Evolutionary conservation across 2,113 vertebrate genomes (phyloP).

Genomic region (Rhegmatorhina hoffmannsi): DNA sequence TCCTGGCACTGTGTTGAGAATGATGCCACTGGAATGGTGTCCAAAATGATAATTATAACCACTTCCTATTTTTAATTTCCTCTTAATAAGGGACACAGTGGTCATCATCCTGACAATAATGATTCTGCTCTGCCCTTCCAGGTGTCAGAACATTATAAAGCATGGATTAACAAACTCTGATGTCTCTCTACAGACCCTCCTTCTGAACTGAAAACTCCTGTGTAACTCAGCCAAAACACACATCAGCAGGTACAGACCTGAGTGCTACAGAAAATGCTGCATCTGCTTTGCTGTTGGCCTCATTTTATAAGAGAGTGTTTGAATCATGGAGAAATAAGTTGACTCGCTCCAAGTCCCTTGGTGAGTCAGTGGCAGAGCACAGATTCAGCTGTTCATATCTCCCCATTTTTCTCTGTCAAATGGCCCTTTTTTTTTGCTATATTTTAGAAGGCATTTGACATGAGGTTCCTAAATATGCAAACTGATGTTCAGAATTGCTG

Average conservation of each 20-base stretch:
- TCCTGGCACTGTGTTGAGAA: not conserved
- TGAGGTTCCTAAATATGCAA: constrained; percentile 8
- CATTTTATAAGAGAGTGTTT: not conserved
- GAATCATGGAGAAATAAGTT: not conserved
- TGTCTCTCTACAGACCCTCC: not conserved
- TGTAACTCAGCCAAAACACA: not conserved
- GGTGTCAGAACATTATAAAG: constrained; percentile 10
- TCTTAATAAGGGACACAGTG: not conserved
- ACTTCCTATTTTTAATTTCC: constrained; percentile 58
- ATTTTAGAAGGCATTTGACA: not conserved
- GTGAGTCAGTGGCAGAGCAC: constrained; percentile 24
- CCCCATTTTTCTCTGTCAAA: constrained; percentile 6
- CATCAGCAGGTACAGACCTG: not conserved
- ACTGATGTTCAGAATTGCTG: constrained; percentile 27
- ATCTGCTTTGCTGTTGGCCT: constrained; percentile 18
- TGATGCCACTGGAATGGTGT: not conserved
- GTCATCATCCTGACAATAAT: not conserved
- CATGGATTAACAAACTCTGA: not conserved
- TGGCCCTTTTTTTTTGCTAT: not conserved
- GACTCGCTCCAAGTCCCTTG: not conserved
- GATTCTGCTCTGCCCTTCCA: constrained; percentile 13
- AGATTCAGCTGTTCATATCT: constrained; percentile 23
- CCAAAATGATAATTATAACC: constrained; percentile 31
- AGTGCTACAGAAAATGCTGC: not conserved
- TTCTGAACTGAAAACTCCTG: not conserved